Evolutionary conservation across 2,797 vertebrate genomes (phyloP), one percentile per base, ranked within the genome.

Genomic region (Phrynocephalus forsythii): DNA sequence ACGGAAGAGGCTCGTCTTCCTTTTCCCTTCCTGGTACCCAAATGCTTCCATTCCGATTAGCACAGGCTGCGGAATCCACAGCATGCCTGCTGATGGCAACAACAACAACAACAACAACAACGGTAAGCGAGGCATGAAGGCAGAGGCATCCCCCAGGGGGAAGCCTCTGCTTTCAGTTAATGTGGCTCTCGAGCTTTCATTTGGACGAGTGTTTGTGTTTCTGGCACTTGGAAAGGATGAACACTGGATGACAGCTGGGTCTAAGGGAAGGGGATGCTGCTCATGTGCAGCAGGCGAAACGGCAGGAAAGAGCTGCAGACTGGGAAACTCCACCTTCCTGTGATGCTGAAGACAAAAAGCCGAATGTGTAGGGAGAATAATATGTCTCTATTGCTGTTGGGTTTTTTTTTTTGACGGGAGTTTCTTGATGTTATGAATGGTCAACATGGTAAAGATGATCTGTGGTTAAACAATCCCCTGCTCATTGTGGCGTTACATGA

Each of bases 161-260:
- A 7, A n/a, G 44, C 24, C 18, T 69, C 66, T 76, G 0, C 33
- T 11, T 44, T 73, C 88, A 87, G 30, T 44, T 88, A 0, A 3
- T 80, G 52, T 0, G 1, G 69, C 50, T n/a, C 60, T 82, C 60
- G 38, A 68, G 90, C n/a, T 50, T 26, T 28, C 18, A 8, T 1
- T 33, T 67, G 26, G 77, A 77, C 60, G n/a, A 67, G 67, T 81
- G 80, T 22, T 33, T 24, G 0, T 0, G 38, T 79, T 50, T 48
- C 56, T 66, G 50, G 24, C 16, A 44, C 67, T 28, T 60, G 56
- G 5, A 50, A 13, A 3, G 0, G 0, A 0, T 0, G 0, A 10
- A 8, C 6, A 38, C 66, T 72, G 72, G 38, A 44, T 44, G 38
- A 44, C 26, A 69, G 67, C 13, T 0, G 0, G 71, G 10, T 28